Percentiles rank a stretch among this genome's conserved stretches.
These are phyloP conservation scores for Manacus vitellinus DNA, from an alignment of 2,113 vertebrate species.

Conservation along the genomic window DNA sequence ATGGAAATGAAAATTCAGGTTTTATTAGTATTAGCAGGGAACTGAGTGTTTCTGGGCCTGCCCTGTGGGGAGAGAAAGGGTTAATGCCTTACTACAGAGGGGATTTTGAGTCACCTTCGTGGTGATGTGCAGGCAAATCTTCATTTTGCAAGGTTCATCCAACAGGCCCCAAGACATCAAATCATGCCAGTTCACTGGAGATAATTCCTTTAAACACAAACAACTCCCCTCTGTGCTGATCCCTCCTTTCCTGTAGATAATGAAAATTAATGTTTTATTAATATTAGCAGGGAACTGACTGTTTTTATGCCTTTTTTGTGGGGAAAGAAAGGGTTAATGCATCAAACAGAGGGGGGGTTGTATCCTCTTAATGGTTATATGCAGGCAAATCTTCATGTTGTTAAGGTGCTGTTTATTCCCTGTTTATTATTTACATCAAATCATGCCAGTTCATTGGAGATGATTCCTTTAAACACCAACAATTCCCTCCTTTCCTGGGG, in stretches of 20 bases:
- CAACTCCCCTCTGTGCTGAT: background rate
- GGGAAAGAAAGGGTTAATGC: background rate
- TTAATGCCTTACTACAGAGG: fast-evolving
- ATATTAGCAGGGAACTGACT: background rate
- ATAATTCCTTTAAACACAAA: background rate
- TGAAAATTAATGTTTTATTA: background rate
- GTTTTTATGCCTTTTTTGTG: background rate
- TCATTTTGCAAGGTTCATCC: background rate
- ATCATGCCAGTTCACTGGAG: background rate
- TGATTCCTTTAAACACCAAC: background rate
- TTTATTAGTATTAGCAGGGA: background rate
- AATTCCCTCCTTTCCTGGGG: background rate
- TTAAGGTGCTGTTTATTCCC: background rate
- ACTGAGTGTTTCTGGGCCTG: background rate
- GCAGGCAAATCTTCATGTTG: background rate
- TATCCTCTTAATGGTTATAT: background rate
- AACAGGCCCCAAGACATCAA: background rate
- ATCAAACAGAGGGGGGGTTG: fast-evolving
- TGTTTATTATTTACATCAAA: background rate
- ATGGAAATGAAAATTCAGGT: background rate
- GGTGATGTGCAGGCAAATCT: background rate
- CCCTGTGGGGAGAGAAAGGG: background rate
- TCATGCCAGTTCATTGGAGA: background rate
- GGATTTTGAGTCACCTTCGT: fast-evolving
- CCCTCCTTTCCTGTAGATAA: background rate